Conservation (phyloP, 2,888 invertebrate species). For the Agriopis aurantiaria region DNA sequence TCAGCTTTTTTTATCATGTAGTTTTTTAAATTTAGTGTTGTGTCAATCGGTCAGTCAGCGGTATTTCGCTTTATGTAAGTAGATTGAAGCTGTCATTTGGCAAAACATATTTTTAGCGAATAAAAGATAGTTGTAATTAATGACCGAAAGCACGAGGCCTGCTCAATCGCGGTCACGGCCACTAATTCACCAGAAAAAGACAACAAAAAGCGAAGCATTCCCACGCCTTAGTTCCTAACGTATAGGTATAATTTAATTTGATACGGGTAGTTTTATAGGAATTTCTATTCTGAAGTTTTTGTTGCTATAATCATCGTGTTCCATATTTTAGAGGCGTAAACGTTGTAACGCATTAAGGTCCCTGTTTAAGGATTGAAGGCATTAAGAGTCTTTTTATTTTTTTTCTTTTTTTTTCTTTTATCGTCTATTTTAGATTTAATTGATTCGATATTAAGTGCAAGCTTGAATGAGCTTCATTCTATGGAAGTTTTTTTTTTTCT, state of each 20-base stretch:
- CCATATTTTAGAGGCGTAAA: constrained; percentile 33
- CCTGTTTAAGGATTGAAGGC: constrained; percentile 25
- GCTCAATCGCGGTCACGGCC: constrained; percentile 57
- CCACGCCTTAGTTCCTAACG: constrained; percentile 73
- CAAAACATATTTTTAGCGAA: constrained; percentile 14
- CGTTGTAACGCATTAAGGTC: constrained; percentile 35
- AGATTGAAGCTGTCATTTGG: constrained; percentile 14
- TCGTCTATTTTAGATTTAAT: background rate
- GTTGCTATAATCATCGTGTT: constrained; percentile 49
- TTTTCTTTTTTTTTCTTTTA: constrained; percentile 17
- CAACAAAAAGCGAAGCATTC: constrained; percentile 59
- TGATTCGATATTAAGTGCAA: background rate
- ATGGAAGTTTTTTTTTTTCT: constrained; percentile 5
- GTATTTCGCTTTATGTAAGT: no score
- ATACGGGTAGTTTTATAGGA: constrained; percentile 64
- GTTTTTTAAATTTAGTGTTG: no score
- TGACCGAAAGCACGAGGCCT: constrained; percentile 40
- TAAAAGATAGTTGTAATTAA: constrained; percentile 42
- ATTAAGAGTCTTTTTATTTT: constrained; percentile 32
- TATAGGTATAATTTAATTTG: constrained; percentile 75
- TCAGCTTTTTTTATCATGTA: no score
- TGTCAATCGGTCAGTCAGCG: no score
- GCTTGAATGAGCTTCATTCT: constrained; percentile 1
- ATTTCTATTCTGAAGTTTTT: constrained; percentile 57
- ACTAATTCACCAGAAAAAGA: constrained; percentile 55